Base-by-base conservation (phyloP, 2,888 invertebrate species). In the Xestia sexstrigata region DNA sequence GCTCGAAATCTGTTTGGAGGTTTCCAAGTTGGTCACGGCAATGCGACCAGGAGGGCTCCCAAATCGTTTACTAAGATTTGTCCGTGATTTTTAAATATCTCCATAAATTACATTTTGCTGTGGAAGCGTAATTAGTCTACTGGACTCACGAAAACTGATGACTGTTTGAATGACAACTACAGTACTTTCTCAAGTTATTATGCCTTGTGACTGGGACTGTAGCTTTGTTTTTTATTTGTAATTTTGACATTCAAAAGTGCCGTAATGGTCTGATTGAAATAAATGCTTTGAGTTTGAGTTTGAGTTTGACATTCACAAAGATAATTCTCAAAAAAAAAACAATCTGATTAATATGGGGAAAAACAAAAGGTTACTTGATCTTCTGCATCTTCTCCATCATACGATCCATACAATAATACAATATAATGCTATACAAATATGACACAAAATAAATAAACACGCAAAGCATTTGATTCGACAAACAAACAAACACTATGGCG, bases 401-500 rank as follows among this genome's bases (percentile, higher is more conserved):
- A 65, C 42, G 17, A 4, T 47, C n/a, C 49, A 39, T 1, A 65
- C 55, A 70, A 82, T 70, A 85, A 84, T 3, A 70, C 63, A 67
- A 20, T 35, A 62, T 69, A 55, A 76, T 49, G n/a, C 65, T 76
- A 55, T 62, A 73, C 52, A 86, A 87, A 85, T 74, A 86, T 8
- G 58, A 60, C 26, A 73, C 55, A 74, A 71, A 68, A 69, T 76
- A 69, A 85, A 74, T 71, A 82, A 78, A 74, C 70, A 76, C 80
- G 52, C 79, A 49, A 13, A 49, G 30, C 68, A 71, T 70, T 75
- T 77, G 76, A 84, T 82, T 88, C 82, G 87, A 88, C 82, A 83
- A 60, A 66, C 26, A 20, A 71, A 77, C 62, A 78, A 82, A 74
- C 65, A 65, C 20, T 39, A n/a, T 67, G 70, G 74, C 81, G 63